Percentiles rank a stretch among this genome's conserved stretches.
These are phyloP conservation scores for Pteropus alecto DNA, from an alignment of 2,113 vertebrate genomes.

Conservation along the genomic window DNA sequence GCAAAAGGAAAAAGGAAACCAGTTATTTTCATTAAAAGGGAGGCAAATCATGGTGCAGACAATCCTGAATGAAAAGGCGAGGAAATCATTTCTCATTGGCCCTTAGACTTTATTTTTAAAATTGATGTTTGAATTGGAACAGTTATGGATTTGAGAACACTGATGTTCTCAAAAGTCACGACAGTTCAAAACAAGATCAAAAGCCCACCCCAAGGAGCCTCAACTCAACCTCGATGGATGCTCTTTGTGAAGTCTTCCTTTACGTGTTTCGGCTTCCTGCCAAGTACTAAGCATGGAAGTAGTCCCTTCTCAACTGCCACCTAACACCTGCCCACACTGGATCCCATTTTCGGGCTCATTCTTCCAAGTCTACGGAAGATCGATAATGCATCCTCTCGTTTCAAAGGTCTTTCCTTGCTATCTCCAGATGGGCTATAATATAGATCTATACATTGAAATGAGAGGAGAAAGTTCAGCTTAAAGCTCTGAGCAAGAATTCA, in stretches of 20 bases:
- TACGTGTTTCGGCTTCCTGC: not conserved
- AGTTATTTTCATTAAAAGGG: not conserved
- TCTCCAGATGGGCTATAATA: fast-evolving
- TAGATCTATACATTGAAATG: not conserved
- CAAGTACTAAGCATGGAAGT: not conserved
- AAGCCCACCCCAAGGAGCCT: not conserved
- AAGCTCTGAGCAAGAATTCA: not conserved
- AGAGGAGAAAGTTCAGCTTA: not conserved
- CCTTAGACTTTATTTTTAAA: not conserved
- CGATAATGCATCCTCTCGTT: fast-evolving
- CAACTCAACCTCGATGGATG: not conserved
- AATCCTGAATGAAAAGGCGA: not conserved
- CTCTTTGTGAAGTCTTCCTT: not conserved
- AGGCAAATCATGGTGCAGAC: not conserved
- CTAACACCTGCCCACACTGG: not conserved
- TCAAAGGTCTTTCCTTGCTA: not conserved
- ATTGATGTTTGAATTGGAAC: not conserved
- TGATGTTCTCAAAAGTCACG: not conserved
- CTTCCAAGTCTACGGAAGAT: fast-evolving
- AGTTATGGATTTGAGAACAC: not conserved
- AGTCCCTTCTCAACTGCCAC: not conserved
- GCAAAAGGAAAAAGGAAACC: not conserved
- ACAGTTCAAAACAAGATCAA: not conserved
- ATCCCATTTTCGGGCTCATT: too few relatives aligned
- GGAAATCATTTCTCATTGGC: not conserved